These are phyloP conservation scores for Pollenia amentaria DNA, from an alignment of 2,888 invertebrate genomes.

Conservation along the genomic window DNA sequence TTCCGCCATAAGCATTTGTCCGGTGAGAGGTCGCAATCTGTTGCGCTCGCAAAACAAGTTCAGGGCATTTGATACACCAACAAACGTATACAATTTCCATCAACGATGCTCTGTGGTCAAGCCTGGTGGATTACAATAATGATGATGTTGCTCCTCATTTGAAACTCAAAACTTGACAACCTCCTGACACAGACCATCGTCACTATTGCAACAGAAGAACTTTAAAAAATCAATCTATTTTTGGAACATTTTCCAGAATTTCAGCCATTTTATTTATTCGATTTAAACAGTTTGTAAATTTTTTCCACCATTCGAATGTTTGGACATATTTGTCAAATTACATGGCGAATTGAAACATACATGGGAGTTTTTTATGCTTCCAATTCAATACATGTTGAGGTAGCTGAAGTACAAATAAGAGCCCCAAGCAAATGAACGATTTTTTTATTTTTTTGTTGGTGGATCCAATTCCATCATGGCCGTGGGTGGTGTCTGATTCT, in stretches of 20 bases:
- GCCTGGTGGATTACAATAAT: conserved; percentile 2
- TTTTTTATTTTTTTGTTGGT: background rate
- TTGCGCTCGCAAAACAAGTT: conserved; percentile 6
- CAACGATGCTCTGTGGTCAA: conserved; percentile 33
- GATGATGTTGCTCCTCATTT: background rate
- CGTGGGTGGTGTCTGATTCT: conserved; percentile 77
- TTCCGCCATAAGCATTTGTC: conserved; percentile 79
- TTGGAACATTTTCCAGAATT: conserved; percentile 12
- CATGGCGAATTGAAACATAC: conserved; percentile 74
- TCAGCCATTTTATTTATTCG: background rate
- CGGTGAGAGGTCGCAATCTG: conserved; percentile 65
- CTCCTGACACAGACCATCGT: background rate
- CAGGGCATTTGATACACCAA: conserved; percentile 18
- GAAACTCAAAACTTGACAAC: background rate
- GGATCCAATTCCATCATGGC: conserved; percentile 76
- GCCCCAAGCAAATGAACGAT: background rate
- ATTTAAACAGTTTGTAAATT: conserved; percentile 44
- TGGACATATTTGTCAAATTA: conserved; percentile 76
- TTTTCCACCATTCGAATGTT: conserved; percentile 71
- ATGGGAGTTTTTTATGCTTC: conserved; percentile 76
- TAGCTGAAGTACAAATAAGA: background rate
- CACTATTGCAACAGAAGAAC: background rate
- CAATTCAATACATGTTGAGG: conserved; percentile 71
- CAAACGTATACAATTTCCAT: conserved; percentile 10
- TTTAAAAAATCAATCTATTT: conserved; percentile 2